Base-by-base conservation (phyloP, 2,888 invertebrate species). In the Microctonus brassicae region DNA sequence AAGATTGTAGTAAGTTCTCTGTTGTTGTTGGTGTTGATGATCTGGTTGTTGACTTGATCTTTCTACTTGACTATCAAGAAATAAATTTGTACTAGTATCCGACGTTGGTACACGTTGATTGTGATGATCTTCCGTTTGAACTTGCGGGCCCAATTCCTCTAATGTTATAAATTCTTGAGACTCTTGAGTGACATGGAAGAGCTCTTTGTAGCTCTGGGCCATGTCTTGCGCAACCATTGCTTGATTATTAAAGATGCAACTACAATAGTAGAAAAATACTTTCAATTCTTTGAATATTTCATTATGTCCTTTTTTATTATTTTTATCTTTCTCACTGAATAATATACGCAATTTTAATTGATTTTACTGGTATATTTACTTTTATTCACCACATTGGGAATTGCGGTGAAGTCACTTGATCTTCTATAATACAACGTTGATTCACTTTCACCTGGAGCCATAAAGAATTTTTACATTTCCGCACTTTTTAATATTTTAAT, bases 171-270 rank as follows among this genome's bases (percentile, higher is more conserved):
- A 82, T 55, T 86, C 85, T 69, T 81, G 84, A n/a, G 83, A 76
- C 57, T 86, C 82, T 63, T 85, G 84, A 57, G 77, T 65, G 57
- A 84, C 75, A 55, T 83, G 83, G 62, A 85, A 80, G 75, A 85
- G 82, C 77, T 84, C 83, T 36, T 83, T 80, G 73, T 84, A 85
- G 76, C 83, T 80, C 77, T 84, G 83, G 47, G 84, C 81, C 83
- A 86, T 85, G 70, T 82, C 84, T 75, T 85, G 84, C 69, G 81
- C 85, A 70, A 85, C 85, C 84, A 85, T 85, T 34, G 84, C 83
- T 58, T 76, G 73, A 65, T 65, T 69, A 53, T 60, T 71, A 39
- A 60, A 47, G 80, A 68, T 65, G 65, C 70, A 60, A 34, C 53
- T 22, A 52, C 79, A 78, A 74, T 77, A 79, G 58, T 75, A 73